phyloP scores from a whole-genome alignment of 2,113 vertebrate species.

The Alligator sinensis region DNA sequence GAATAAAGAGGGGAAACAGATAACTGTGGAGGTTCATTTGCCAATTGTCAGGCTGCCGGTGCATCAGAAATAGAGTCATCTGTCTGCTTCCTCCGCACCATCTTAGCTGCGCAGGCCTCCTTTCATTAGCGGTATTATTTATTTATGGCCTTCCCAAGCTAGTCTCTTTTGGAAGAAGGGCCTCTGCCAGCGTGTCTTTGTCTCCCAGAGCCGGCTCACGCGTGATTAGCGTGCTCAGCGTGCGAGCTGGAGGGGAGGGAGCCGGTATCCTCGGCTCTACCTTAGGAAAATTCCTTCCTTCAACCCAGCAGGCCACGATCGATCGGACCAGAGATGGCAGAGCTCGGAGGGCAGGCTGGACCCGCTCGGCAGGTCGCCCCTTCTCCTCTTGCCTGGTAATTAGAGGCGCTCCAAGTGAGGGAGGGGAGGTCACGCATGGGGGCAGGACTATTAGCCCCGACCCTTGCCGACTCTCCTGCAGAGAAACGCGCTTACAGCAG shows the following conservation, averaged over 20 bases:
- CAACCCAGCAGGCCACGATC: neutral
- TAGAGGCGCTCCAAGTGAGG: slow-evolving; percentile 32
- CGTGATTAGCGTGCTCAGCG: rapidly evolving
- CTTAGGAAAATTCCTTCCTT: neutral
- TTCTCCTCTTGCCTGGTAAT: slow-evolving; percentile 29
- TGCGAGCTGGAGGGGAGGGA: neutral
- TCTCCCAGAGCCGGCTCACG: neutral
- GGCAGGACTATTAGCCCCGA: slow-evolving; percentile 50
- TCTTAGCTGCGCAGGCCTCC: neutral
- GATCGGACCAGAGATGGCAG: neutral
- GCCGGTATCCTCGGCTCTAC: neutral
- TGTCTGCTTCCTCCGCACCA: neutral
- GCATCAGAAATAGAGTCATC: slow-evolving; percentile 31
- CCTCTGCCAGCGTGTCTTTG: neutral
- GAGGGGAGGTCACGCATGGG: slow-evolving; percentile 44
- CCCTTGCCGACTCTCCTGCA: slow-evolving; percentile 47
- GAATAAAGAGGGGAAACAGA: slow-evolving; percentile 63
- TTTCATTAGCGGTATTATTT: neutral
- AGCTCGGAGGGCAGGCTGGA: neutral
- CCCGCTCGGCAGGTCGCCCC: neutral
- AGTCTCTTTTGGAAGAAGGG: neutral
- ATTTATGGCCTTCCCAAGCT: neutral
- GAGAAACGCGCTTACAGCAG: slow-evolving; percentile 45
- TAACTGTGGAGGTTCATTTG: slow-evolving; percentile 69
- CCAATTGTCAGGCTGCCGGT: slow-evolving; percentile 63